A percentile compares a stretch with the other conserved stretches of the same genome.
These are phyloP conservation scores for Amiota communis DNA, from an alignment of 2,888 invertebrate species.

Conservation along the genomic window DNA sequence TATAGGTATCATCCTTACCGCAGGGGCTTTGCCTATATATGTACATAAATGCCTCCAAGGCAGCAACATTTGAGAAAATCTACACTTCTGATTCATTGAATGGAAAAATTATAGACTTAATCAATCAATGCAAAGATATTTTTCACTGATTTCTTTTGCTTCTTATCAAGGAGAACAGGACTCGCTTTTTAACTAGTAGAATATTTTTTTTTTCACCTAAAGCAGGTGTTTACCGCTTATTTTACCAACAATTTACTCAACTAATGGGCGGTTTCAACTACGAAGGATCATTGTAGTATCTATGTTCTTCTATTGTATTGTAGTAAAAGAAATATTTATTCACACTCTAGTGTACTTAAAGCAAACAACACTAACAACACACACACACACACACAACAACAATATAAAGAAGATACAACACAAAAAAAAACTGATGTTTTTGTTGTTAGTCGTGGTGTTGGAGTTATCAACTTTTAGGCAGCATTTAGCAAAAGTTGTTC, in stretches of 20 bases:
- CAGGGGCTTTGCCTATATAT: neutral
- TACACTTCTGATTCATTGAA: slow-evolving; percentile 64
- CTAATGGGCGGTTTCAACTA: slow-evolving; percentile 48
- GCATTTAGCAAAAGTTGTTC: slow-evolving; percentile 23
- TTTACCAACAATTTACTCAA: slow-evolving; percentile 69
- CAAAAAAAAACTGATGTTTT: neutral
- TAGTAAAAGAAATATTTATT: slow-evolving; percentile 1
- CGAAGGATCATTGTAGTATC: no score
- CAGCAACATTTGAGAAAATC: slow-evolving; percentile 8
- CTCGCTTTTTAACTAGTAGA: neutral
- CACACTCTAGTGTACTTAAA: slow-evolving; percentile 8
- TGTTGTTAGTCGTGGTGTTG: neutral
- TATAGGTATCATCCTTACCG: slow-evolving; percentile 26
- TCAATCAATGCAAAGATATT: slow-evolving; percentile 46
- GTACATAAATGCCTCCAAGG: neutral
- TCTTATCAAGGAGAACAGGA: no score
- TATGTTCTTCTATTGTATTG: neutral
- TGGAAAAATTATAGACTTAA: slow-evolving; percentile 70
- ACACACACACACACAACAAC: neutral
- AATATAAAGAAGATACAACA: slow-evolving; percentile 3
- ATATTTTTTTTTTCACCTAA: neutral
- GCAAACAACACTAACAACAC: neutral
- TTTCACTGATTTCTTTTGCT: no score
- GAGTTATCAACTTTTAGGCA: slow-evolving; percentile 10
- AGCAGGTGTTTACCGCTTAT: slow-evolving; percentile 68